Percentiles rank a stretch among this genome's conserved stretches.
phyloP scores from a whole-genome alignment of 2,888 invertebrate genomes.

The Uloborus plumipes region DNA sequence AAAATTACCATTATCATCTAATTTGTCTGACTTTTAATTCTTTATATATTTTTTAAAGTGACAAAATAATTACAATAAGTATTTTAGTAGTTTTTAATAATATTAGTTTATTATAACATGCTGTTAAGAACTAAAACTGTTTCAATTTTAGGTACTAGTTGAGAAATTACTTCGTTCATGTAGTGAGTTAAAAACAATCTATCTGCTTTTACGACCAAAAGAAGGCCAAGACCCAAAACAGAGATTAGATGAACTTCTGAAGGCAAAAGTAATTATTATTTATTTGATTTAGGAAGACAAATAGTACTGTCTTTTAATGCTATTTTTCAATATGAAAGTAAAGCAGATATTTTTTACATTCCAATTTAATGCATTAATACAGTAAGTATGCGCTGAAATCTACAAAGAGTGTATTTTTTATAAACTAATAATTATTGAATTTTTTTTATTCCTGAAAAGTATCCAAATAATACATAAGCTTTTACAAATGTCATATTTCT shows the following conservation, averaged over 20 bases:
- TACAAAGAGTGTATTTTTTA: too few species aligned
- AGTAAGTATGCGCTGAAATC: background rate
- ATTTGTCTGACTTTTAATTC: background rate
- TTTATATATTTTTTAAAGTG: too few species aligned
- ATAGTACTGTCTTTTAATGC: too few species aligned
- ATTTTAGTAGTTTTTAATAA: background rate
- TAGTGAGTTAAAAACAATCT: conserved; percentile 81
- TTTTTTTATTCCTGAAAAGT: too few species aligned
- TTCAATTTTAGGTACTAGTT: conserved; percentile 76
- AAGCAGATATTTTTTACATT: too few species aligned
- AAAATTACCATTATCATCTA: too few species aligned
- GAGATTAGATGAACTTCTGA: conserved; percentile 79
- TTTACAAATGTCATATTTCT: too few species aligned
- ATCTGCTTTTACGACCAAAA: conserved; percentile 82
- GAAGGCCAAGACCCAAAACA: conserved; percentile 78
- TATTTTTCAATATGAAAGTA: too few species aligned
- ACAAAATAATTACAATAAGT: background rate
- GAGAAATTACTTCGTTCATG: conserved; percentile 91
- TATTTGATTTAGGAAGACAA: background rate
- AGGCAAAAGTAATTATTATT: conserved; percentile 79
- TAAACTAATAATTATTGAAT: too few species aligned
- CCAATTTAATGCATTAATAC: background rate
- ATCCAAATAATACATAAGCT: too few species aligned
- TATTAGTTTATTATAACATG: background rate
- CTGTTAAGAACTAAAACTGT: background rate